Evolutionary conservation across 2,113 vertebrate genomes (phyloP).

Genomic region (Raja brachyura): DNA sequence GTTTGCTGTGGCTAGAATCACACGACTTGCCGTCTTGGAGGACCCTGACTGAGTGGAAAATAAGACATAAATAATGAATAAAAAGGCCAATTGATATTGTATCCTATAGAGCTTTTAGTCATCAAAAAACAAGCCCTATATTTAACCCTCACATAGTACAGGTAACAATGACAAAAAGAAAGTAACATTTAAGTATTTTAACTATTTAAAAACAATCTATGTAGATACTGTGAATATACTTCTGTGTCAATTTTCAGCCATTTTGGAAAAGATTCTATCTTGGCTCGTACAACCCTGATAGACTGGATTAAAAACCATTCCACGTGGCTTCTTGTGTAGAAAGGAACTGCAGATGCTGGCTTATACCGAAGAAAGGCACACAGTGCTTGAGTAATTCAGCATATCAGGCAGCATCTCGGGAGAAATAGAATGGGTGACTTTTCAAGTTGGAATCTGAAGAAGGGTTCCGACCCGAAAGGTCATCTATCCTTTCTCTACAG

Average conservation of each 20-base stretch:
- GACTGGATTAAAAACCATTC: neutral
- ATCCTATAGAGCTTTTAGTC: neutral
- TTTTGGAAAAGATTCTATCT: neutral
- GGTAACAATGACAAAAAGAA: neutral
- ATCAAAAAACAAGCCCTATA: neutral
- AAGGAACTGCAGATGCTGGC: too few species aligned
- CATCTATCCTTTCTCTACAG: too few species aligned
- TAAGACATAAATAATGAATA: constrained; percentile 24
- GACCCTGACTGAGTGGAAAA: constrained; percentile 61
- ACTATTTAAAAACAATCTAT: neutral
- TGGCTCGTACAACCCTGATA: neutral
- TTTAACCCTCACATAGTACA: neutral
- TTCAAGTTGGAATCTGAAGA: too few species aligned
- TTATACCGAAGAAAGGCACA: too few species aligned
- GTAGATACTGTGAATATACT: neutral
- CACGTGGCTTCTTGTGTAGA: neutral
- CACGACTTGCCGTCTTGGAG: constrained; percentile 75
- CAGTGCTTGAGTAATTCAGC: too few species aligned
- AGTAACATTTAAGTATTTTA: neutral
- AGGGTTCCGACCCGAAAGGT: too few species aligned
- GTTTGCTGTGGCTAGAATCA: constrained; percentile 94
- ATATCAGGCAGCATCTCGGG: too few species aligned
- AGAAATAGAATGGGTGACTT: too few species aligned
- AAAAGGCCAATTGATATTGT: neutral
- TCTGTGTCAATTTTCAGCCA: neutral